These are phyloP conservation scores for Dysdera silvatica DNA, from an alignment of 1,140 invertebrate genomes.

Conservation along the genomic window DNA sequence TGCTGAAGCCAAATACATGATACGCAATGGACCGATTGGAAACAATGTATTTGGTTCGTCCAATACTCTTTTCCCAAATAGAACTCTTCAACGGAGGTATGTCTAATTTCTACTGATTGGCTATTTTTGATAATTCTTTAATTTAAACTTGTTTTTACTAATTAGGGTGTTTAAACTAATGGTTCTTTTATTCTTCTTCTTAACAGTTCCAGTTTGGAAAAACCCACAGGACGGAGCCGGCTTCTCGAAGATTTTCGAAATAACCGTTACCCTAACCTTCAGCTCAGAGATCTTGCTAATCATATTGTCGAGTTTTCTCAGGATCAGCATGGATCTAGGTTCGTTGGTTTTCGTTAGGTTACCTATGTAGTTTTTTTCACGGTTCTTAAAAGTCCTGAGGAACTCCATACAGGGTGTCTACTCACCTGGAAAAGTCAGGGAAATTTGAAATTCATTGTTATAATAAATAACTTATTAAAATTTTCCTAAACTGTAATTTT, in stretches of 20 bases:
- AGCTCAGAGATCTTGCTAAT: constrained; percentile 80
- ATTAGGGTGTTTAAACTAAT: background rate
- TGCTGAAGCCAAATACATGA: constrained; percentile 66
- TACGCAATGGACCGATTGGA: constrained; percentile 56
- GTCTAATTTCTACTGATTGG: background rate
- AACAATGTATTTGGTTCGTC: constrained; percentile 42
- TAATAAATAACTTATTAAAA: too few species aligned
- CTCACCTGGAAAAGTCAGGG: too few species aligned
- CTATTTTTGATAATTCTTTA: background rate
- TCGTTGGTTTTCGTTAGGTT: too few species aligned
- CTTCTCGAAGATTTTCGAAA: constrained; percentile 86
- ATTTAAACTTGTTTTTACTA: too few species aligned
- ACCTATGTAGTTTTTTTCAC: too few species aligned
- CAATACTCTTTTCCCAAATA: constrained; percentile 39
- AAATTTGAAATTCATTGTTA: too few species aligned
- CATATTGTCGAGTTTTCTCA: constrained; percentile 98
- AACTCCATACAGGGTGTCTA: too few species aligned
- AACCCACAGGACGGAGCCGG: constrained; percentile 68
- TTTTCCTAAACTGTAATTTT: too few species aligned
- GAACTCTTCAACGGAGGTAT: constrained; percentile 34
- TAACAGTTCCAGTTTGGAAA: constrained; percentile 28
- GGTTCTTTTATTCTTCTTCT: background rate
- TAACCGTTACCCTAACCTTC: constrained; percentile 80
- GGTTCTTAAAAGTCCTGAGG: too few species aligned
- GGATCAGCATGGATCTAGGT: constrained; percentile 96